Evolutionary conservation across 2,888 invertebrate genomes (phyloP), one percentile per base, ranked within the genome.

Genomic region (Rutpela maculata): DNA sequence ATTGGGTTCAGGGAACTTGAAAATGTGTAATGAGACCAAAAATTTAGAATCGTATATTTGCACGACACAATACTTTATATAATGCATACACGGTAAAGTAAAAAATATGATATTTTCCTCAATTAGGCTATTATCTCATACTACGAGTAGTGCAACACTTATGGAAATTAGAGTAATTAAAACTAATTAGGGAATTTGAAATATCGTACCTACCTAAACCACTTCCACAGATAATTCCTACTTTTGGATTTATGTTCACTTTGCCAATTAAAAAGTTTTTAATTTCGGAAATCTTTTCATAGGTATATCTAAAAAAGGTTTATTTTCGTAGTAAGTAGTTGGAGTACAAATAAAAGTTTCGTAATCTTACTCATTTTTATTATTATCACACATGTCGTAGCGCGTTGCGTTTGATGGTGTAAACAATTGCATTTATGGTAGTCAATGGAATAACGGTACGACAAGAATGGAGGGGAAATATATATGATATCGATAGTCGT

Each of bases 151-250:
- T n/a, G 9, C 31, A 3, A 35, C 31, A 35, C 7, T 9, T 35
- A 35, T 6, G 6, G 12, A 12, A 43, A 43, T 43, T 43, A 43
- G 2, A 43, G 43, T 43, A 43, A 43, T 15, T 43, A 43, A 35
- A 43, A 43, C 43, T 15, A 12, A 43, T 12, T 43, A 43, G 7
- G 4, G 2, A 11, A 12, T 12, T 6, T 60, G 31, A 26, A 60
- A 26, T 26, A 31, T 9, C 35, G 31, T 35, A 35, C 70, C 31
- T 75, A 78, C 78, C 78, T 57, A 78, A 31, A 17, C 78, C 78
- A 38, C 75, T 56, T 78, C 78, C 78, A 68, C 78, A 78, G 17
- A 78, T 78, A 31, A 78, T 75, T 57, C 78, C 78, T 17, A 78
- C 43, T 71, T 74, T 74, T 68, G 78, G 78, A 0, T 63, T 17